These are phyloP conservation scores for Scaptomyza montana DNA, from an alignment of 1,140 invertebrate species.

Conservation along the genomic window DNA sequence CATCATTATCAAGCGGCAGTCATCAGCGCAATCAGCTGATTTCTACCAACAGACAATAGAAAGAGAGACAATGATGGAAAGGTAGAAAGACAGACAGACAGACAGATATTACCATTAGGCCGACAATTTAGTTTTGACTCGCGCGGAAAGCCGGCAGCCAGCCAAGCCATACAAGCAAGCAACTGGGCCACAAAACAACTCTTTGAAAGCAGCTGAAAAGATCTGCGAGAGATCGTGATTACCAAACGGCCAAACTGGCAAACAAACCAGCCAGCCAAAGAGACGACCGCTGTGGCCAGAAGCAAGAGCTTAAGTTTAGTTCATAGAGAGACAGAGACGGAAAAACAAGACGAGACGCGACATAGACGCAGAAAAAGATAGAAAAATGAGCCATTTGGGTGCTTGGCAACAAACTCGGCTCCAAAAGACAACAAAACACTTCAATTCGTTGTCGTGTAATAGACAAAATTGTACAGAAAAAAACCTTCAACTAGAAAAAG, in stretches of 20 bases:
- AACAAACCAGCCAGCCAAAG: constrained; percentile 37
- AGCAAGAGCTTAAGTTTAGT: constrained; percentile 6
- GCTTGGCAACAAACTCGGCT: constrained; percentile 47
- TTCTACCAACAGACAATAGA: constrained; percentile 3
- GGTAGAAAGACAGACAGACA: not conserved
- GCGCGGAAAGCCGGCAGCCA: constrained; percentile 39
- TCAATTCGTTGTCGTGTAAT: constrained; percentile 46
- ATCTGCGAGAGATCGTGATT: constrained; percentile 50
- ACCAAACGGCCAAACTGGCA: constrained; percentile 34
- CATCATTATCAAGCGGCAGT: constrained; percentile 47
- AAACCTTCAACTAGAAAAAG: constrained; percentile 23
- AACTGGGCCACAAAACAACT: constrained; percentile 37
- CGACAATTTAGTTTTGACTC: constrained; percentile 40
- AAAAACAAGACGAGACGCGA: constrained; percentile 8
- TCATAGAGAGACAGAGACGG: not conserved
- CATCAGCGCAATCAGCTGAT: constrained; percentile 42
- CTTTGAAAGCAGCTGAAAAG: constrained; percentile 45
- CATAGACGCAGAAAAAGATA: not conserved
- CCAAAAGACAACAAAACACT: constrained; percentile 46
- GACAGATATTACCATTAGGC: constrained; percentile 37
- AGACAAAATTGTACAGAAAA: constrained; percentile 37
- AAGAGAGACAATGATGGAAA: not conserved
- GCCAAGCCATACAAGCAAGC: not conserved
- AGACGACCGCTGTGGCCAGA: constrained; percentile 42
- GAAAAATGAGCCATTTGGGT: constrained; percentile 29